A percentile compares a stretch with the other conserved stretches of the same genome.
phyloP scores from a whole-genome alignment of 2,888 invertebrate genomes.

The Dione juno region DNA sequence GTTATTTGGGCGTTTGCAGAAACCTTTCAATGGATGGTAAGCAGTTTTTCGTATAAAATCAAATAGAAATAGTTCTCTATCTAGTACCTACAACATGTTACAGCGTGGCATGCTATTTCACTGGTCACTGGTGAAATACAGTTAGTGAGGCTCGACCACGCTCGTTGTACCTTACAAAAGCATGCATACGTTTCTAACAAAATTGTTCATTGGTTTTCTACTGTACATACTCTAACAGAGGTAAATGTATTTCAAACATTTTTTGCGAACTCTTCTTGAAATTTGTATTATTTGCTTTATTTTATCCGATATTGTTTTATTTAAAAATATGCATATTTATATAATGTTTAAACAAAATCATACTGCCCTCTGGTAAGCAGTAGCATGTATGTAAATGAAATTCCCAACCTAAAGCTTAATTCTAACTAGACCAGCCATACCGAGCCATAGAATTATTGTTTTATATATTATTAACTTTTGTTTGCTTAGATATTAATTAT shows the following conservation, averaged over 20 bases:
- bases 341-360: neutral
- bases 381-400: neutral
- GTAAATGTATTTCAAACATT: neutral
- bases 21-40: conserved; percentile 27
- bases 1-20: conserved; percentile 8
- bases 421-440: conserved; percentile 3
- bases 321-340: too few species aligned
- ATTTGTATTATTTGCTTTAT: too few species aligned
- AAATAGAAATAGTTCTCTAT: conserved; percentile 26
- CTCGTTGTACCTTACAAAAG: conserved; percentile 29
- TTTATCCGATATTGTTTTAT: too few species aligned
- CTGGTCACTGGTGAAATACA: conserved; percentile 32
- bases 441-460: too few species aligned
- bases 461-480: too few species aligned
- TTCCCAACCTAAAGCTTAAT: conserved; percentile 1
- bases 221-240: conserved; percentile 6
- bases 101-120: conserved; percentile 25
- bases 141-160: conserved; percentile 30
- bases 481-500: too few species aligned
- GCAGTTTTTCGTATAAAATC: conserved; percentile 30
- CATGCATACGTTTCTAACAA: conserved; percentile 26
- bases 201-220: conserved; percentile 23
- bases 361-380: neutral
- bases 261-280: neutral
- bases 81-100: conserved; percentile 22